Evolutionary conservation across 1,140 invertebrate species (phyloP).

Genomic region (Diuraphis noxia): DNA sequence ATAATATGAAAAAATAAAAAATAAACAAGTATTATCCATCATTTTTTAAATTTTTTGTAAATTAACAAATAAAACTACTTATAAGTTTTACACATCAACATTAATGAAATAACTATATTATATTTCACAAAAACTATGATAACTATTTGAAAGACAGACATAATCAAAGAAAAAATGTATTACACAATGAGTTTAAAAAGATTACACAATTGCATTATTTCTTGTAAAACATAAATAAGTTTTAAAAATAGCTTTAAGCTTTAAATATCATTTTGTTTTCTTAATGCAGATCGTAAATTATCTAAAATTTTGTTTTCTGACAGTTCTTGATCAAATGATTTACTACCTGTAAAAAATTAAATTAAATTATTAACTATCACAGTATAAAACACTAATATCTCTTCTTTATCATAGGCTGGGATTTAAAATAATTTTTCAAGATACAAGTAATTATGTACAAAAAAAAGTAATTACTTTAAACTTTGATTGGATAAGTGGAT

Average conservation of each 20-base stretch:
- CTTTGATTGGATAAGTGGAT: neutral
- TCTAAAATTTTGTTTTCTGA: neutral
- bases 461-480: slow-evolving; percentile 10
- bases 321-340: neutral
- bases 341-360: slow-evolving; percentile 45
- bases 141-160: neutral
- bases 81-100: neutral
- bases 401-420: slow-evolving; percentile 10
- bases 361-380: neutral
- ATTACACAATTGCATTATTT: neutral
- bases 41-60: neutral
- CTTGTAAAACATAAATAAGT: neutral
- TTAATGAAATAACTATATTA: neutral
- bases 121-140: neutral
- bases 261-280: neutral
- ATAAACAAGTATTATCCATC: neutral
- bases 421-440: neutral
- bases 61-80: slow-evolving; percentile 25
- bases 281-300: neutral
- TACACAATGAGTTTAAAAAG: neutral
- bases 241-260: neutral
- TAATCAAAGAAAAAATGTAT: neutral
- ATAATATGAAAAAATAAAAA: neutral
- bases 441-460: neutral
- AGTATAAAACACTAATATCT: neutral